phyloP scores from a whole-genome alignment of 2,888 invertebrate genomes.

The Thereva nobilitata region DNA sequence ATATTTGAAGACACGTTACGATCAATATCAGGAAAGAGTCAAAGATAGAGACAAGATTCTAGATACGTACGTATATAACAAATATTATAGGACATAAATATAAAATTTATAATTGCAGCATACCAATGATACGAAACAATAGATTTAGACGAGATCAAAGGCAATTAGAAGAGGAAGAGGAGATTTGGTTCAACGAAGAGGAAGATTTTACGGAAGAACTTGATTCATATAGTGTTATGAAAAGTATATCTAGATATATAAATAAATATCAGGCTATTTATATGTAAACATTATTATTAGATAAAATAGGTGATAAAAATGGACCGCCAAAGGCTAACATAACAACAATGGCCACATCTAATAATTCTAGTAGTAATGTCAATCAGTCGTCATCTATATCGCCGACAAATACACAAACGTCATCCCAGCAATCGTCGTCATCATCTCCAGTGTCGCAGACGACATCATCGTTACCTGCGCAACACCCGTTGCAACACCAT shows the following conservation, averaged over 20 bases:
- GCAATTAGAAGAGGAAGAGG: constrained; percentile 95
- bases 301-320: constrained; percentile 54
- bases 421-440: constrained; percentile 23
- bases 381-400: constrained; percentile 51
- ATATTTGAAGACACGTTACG: constrained; percentile 83
- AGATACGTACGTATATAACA: constrained; percentile 65
- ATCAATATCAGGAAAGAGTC: constrained; percentile 88
- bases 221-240: constrained; percentile 57
- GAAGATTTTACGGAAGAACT: constrained; percentile 85
- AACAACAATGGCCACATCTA: constrained; percentile 48
- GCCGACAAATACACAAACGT: constrained; percentile 44
- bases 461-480: constrained; percentile 54
- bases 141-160: constrained; percentile 91
- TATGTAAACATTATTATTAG: constrained; percentile 26
- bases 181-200: constrained; percentile 98
- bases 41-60: constrained; percentile 82
- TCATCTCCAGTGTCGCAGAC: constrained; percentile 32
- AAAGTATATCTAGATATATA: constrained; percentile 48
- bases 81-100: constrained; percentile 1
- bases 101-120: constrained; percentile 43
- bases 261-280: background rate
- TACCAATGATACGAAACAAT: constrained; percentile 71
- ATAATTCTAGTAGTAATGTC: constrained; percentile 51
- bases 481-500: constrained; percentile 48
- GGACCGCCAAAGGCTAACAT: constrained; percentile 52